Evolutionary conservation across 2,113 vertebrate species (phyloP), one percentile per base, ranked within the genome.

Genomic region (Psammodynastes pulverulentus): DNA sequence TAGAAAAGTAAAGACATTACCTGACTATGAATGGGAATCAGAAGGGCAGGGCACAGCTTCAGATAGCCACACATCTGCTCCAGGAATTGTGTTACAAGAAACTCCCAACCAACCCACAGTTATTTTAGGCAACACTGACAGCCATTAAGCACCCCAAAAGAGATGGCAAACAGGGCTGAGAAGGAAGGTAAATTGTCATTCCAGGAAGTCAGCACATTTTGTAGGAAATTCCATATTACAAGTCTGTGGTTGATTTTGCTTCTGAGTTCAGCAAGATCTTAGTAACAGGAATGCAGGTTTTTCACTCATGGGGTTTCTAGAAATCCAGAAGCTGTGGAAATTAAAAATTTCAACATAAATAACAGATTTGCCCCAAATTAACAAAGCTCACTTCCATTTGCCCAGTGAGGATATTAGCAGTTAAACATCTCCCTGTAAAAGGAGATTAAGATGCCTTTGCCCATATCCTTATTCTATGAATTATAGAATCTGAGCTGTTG

Each of bases 241-340:
- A 21, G 1, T 12, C 79, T 0, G 0, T 9, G 7, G 43, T 48
- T 43, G 24, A 90, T 79, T 85, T 85, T 56, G 53, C 17, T 51
- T 53, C 67, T 84, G 72, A 9, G 19, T 23, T 29, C 13, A 51
- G 87, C 7, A 21, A 29, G 21, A 23, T 87, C 84, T 26, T 24
- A 26, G 19, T 21, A 17, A 8, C 29, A 54, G 84, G 53, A 51
- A 26, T 0, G 21, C 53, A 0, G 0, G 4, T 0, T 2, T 34
- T 56, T 51, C 48, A 29, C 7, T 79, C 84, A 7, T 0, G 4
- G 39, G 13, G 23, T 29, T 39, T 86, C 94, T 98, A 98, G 96
- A 98, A 98, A 91, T 98, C 98, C 87, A 98, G 95, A 6, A 98
- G 98, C 98, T 98, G 93, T 26, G 87, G 91, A 87, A 88, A 53